Percentiles rank a stretch among this genome's conserved stretches.
Evolutionary conservation across 2,113 vertebrate species (phyloP).

Genomic region (Anolis carolinensis): DNA sequence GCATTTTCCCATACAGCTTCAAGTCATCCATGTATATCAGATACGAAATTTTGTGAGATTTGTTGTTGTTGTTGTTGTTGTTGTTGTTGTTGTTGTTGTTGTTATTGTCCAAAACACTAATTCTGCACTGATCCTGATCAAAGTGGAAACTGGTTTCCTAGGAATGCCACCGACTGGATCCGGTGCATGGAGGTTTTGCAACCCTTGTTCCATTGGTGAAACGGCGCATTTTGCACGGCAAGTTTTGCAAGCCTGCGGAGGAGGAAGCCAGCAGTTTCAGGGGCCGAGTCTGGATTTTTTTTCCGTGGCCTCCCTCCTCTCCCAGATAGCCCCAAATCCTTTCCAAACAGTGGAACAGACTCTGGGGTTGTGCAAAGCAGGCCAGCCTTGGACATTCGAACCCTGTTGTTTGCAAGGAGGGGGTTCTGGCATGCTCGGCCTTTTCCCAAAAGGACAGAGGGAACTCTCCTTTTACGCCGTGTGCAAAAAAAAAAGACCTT

Average conservation of each 20-base stretch:
- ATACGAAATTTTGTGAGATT: too few relatives aligned
- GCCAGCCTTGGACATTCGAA: conserved; percentile 42
- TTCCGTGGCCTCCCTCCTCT: conserved; percentile 9
- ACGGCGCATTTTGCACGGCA: background rate
- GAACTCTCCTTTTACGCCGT: background rate
- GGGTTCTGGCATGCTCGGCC: background rate
- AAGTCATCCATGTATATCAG: too few relatives aligned
- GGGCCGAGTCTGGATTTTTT: background rate
- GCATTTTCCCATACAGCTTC: too few relatives aligned
- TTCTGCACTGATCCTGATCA: too few relatives aligned
- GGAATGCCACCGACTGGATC: background rate
- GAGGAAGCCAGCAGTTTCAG: background rate
- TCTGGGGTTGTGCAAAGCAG: conserved; percentile 13
- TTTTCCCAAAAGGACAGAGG: conserved; percentile 20
- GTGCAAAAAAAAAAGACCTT: conserved; percentile 2
- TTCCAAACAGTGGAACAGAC: conserved; percentile 32
- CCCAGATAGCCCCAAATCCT: conserved; percentile 35
- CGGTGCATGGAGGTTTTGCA: background rate
- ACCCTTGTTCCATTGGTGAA: background rate
- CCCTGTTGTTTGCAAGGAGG: conserved; percentile 12
- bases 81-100: too few relatives aligned
- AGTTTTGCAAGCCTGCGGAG: background rate
- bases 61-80: too few relatives aligned
- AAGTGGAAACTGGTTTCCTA: background rate
- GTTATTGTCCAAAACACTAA: background rate